Evolutionary conservation across 2,113 vertebrate species (phyloP).

Genomic region (Carassius carassius): DNA sequence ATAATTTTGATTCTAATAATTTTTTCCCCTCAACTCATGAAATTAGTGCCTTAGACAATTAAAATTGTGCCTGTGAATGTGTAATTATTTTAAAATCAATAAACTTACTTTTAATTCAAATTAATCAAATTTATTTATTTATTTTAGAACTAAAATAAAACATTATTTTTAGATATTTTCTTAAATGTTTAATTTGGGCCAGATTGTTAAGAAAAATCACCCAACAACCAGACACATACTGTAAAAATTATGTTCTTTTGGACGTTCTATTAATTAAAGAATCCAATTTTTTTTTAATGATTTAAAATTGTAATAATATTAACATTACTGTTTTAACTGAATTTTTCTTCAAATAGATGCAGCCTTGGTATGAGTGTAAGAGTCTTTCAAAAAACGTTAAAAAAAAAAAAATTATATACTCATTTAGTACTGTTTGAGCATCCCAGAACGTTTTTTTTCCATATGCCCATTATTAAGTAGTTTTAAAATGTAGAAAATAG

Average conservation of each 20-base stretch:
- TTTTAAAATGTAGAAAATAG: neutral
- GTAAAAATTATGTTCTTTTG: no score
- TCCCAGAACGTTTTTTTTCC: neutral
- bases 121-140: no score
- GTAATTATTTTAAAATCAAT: neutral
- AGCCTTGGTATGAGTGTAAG: no score
- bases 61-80: neutral
- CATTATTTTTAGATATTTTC: no score
- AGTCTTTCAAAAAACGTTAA: no score
- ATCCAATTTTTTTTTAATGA: no score
- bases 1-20: no score
- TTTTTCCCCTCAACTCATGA: neutral
- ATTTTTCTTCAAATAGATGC: neutral
- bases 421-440: neutral
- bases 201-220: no score
- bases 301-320: no score
- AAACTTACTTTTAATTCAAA: no score
- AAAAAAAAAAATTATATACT: neutral
- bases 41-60: neutral
- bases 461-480: neutral
- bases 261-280: no score
- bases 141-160: neutral
- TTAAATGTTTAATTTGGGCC: no score
- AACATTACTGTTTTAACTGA: neutral
- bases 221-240: neutral